Evolutionary conservation across 2,888 invertebrate species (phyloP), one percentile per base, ranked within the genome.

Genomic region (Aphrophora alni): DNA sequence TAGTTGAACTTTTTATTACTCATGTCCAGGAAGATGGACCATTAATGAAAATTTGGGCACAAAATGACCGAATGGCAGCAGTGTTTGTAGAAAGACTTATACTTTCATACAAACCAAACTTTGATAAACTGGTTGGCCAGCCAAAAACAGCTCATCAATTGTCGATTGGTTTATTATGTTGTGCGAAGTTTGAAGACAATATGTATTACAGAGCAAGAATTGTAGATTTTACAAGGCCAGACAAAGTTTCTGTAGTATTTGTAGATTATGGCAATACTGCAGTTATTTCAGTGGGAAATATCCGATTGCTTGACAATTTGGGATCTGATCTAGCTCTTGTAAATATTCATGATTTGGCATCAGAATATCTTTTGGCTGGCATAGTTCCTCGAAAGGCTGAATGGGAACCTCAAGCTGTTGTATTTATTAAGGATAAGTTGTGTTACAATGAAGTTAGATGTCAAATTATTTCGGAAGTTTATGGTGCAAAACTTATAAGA

Each of bases 21-120:
- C 59, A 59, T 21, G 10, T 59, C 2, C 59, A 21, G 14, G 21
- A 59, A 21, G n/a, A 59, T 21, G 59, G 59, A 21, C 59, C 59
- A 59, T 21, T 59, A 59, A 21, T 59, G 21, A 59, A 59, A 59
- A 59, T 59, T 21, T 59, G 59, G 12, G 59, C 59, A 21, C 59
- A 59, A 59, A 59, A 59, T 59, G 59, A 59, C 14, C 59, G 59
- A 59, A 59, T 59, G 59, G 59, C 59, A 59, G 59, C 59, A 21
- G 21, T 59, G 21, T 59, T 21, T 59, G n/a, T 59, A 21, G 59
- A 59, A 14, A 59, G 21, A 8, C 59, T 59, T 21, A 59, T 59
- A 21, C 4, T n/a, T 21, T 59, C 59, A 21, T 59, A 59, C 21
- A 21, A 59, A 59, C 21, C 12, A 3, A n/a, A 59, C 10, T 59